These are phyloP conservation scores for Diachrysia chrysitis DNA, from an alignment of 2,888 invertebrate genomes.

Conservation along the genomic window DNA sequence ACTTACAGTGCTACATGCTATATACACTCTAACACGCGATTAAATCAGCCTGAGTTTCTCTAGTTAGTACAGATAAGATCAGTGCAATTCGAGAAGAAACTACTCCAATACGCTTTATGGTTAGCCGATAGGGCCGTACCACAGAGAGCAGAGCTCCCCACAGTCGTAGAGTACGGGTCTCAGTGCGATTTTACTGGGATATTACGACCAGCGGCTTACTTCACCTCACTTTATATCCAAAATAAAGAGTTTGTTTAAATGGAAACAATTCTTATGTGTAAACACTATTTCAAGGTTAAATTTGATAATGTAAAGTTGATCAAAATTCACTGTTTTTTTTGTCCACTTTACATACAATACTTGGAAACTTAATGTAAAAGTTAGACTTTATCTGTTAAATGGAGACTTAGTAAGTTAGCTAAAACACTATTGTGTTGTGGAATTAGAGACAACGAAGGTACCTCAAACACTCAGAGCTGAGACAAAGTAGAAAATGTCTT, in stretches of 20 bases:
- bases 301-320: too few relatives aligned
- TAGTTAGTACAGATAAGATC: slow-evolving; percentile 3
- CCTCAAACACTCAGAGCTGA: too few relatives aligned
- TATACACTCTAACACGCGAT: neutral
- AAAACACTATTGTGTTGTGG: too few relatives aligned
- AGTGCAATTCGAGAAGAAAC: neutral
- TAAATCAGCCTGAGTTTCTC: neutral
- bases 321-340: too few relatives aligned
- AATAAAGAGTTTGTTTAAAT: slow-evolving; percentile 46
- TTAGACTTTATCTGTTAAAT: too few relatives aligned
- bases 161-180: slow-evolving; percentile 9
- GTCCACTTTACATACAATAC: too few relatives aligned
- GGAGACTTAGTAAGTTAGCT: too few relatives aligned
- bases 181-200: slow-evolving; percentile 46
- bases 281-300: too few relatives aligned
- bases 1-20: neutral
- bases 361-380: too few relatives aligned
- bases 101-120: neutral
- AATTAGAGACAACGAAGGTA: too few relatives aligned
- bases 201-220: slow-evolving; percentile 40
- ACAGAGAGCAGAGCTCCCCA: neutral
- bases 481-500: too few relatives aligned
- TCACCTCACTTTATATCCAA: slow-evolving; percentile 41
- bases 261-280: slow-evolving; percentile 2
- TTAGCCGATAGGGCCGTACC: neutral